Evolutionary conservation across 2,888 invertebrate genomes (phyloP).

Genomic region (Meta bourneti): DNA sequence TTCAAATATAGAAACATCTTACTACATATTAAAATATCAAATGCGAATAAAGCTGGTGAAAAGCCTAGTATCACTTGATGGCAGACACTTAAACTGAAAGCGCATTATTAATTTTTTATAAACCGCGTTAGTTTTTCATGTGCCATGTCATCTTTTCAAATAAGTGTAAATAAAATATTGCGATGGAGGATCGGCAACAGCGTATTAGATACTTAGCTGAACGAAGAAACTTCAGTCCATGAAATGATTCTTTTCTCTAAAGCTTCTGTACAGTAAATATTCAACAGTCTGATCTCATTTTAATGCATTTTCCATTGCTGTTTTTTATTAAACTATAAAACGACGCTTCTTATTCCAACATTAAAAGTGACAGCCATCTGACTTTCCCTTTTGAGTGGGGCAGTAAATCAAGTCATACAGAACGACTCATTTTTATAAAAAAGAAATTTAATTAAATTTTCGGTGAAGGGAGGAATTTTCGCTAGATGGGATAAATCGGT

Average conservation of each 20-base stretch:
- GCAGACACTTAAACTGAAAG: constrained; percentile 1
- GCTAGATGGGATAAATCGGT: constrained; percentile 8
- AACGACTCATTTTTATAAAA: background rate
- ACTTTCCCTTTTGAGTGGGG: too few species aligned
- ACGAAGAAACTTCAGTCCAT: background rate
- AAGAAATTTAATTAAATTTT: constrained; percentile 50
- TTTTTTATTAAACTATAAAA: too few species aligned
- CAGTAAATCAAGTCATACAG: too few species aligned
- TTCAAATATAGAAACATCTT: too few species aligned
- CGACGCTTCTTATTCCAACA: too few species aligned
- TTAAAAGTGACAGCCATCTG: too few species aligned
- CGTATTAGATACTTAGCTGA: constrained; percentile 1
- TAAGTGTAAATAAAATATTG: constrained; percentile 27
- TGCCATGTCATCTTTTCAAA: constrained; percentile 22
- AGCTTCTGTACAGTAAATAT: too few species aligned
- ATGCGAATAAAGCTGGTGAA: background rate
- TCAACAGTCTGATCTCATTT: too few species aligned
- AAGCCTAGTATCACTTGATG: constrained; percentile 24
- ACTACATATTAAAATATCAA: too few species aligned
- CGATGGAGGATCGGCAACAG: background rate
- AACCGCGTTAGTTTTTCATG: background rate
- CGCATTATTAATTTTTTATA: constrained; percentile 30
- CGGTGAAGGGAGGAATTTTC: constrained; percentile 11
- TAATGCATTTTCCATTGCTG: too few species aligned
- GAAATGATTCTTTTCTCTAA: too few species aligned